Evolutionary conservation across 2,888 invertebrate species (phyloP).

Genomic region (Phytoseiulus persimilis): DNA sequence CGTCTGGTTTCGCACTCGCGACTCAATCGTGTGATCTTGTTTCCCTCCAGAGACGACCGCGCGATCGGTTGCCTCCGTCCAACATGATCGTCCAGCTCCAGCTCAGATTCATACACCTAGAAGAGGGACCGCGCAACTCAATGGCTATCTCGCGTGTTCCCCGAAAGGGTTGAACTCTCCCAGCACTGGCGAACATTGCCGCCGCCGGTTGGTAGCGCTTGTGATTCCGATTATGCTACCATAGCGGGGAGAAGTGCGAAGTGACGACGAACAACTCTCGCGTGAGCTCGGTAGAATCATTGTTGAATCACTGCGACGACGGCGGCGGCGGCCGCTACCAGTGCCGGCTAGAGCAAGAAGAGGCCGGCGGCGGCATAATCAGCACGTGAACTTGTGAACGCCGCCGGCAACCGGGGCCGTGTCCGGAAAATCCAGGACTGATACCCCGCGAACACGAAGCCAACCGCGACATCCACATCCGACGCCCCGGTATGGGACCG

Average conservation of each 20-base stretch:
- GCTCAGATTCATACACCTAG: neutral
- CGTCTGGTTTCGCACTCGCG: too few species aligned
- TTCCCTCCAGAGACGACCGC: too few species aligned
- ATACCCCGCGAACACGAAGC: too few species aligned
- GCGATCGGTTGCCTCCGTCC: too few species aligned
- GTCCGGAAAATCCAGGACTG: too few species aligned
- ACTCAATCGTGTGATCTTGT: too few species aligned
- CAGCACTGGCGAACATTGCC: neutral
- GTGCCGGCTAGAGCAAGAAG: neutral
- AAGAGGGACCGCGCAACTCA: neutral
- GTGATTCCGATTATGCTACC: neutral
- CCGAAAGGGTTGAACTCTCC: neutral
- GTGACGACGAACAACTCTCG: neutral
- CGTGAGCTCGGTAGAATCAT: neutral
- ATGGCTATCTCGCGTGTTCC: neutral
- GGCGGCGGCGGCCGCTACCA: neutral
- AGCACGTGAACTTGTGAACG: neutral
- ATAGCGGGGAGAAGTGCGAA: neutral
- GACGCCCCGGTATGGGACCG: too few species aligned
- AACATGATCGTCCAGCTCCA: neutral
- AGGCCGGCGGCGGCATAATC: neutral
- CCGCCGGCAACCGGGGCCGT: too few species aligned
- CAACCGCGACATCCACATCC: too few species aligned
- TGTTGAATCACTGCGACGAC: neutral
- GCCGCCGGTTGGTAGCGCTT: neutral